A percentile compares a stretch with the other conserved stretches of the same genome.
Evolutionary conservation across 2,113 vertebrate genomes (phyloP).

Genomic region (Ptilorrhoa leucosticta): DNA sequence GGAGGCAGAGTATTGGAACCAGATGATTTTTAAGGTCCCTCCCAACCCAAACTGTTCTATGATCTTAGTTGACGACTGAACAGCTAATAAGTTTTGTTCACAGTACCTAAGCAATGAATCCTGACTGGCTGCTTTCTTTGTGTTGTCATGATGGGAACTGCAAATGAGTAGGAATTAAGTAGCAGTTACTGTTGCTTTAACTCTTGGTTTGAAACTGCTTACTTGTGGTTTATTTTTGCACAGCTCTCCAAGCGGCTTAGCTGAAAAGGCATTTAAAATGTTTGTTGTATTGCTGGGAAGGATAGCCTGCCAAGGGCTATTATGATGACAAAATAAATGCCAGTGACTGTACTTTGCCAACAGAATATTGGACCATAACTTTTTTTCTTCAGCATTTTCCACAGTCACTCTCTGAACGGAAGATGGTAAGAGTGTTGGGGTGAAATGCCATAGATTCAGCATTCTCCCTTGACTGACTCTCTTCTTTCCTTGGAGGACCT

Average conservation of each 20-base stretch:
- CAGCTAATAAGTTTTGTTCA: background rate
- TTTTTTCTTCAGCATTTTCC: conserved; percentile 14
- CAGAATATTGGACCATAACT: background rate
- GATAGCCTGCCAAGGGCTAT: conserved; percentile 31
- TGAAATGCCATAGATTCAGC: background rate
- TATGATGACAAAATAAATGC: conserved; percentile 44
- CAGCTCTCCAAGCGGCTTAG: background rate
- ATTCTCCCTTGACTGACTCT: background rate
- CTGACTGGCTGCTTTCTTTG: background rate
- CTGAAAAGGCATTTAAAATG: conserved; percentile 27
- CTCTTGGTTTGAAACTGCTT: background rate
- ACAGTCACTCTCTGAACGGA: background rate
- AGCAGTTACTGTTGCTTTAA: conserved; percentile 13
- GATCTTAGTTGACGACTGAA: background rate
- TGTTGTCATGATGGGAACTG: background rate
- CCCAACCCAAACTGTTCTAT: background rate
- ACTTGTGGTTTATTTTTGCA: conserved; percentile 22
- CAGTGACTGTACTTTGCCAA: background rate
- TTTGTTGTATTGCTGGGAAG: conserved; percentile 16
- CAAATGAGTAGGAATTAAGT: background rate
- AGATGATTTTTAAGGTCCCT: background rate
- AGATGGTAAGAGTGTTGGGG: background rate
- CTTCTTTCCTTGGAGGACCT: background rate
- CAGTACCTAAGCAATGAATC: background rate
- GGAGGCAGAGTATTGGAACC: background rate